Base-by-base conservation (phyloP, 2,888 invertebrate species). In the Ptychoptera albimana region DNA sequence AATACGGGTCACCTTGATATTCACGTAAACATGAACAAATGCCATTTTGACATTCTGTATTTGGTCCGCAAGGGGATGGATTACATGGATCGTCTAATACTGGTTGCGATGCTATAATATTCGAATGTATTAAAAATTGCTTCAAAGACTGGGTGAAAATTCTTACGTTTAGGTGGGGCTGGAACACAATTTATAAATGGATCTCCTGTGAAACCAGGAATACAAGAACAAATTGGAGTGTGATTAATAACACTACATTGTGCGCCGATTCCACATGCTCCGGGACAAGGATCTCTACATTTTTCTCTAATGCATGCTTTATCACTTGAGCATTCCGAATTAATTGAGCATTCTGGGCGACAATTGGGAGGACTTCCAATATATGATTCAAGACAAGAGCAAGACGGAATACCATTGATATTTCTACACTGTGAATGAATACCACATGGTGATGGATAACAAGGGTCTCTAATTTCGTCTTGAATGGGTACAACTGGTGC, bases 281-380 rank as follows among this genome's bases (percentile, higher is more conserved):
- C 80, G 7, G 77, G 76, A 51, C 82, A 83, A 13, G 82, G 81
- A 59, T 82, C 79, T 15, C 71, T 66, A 57, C 82, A 83, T 61
- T 74, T 80, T 62, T 78, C 73, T 53, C 74, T 73, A 11, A 82
- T 73, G 55, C 84, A 85, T 7, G 83, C 82, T 56, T 71, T 68
- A 54, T 77, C 73, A 51, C 77, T 74, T 9, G 75, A 68, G 58
- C 84, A 84, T 54, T 83, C 82, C 50, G 79, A 70, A 57, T 77
- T 78, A 35, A 79, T 75, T 2, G 71, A 70, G 60, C 82, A 83
- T 61, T 82, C 80, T 8, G 82, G 79, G 46, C 76, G 70, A 56
- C 82, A 82, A 51, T 76, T 78, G 29, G 81, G 80, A 41, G 82
- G 81, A 10, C 69, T 66, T 36, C 82, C 82, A 50, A 74, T 69